A percentile compares a stretch with the other conserved stretches of the same genome.
These are phyloP conservation scores for Morpho achilles DNA, from an alignment of 2,888 invertebrate genomes.

Conservation along the genomic window DNA sequence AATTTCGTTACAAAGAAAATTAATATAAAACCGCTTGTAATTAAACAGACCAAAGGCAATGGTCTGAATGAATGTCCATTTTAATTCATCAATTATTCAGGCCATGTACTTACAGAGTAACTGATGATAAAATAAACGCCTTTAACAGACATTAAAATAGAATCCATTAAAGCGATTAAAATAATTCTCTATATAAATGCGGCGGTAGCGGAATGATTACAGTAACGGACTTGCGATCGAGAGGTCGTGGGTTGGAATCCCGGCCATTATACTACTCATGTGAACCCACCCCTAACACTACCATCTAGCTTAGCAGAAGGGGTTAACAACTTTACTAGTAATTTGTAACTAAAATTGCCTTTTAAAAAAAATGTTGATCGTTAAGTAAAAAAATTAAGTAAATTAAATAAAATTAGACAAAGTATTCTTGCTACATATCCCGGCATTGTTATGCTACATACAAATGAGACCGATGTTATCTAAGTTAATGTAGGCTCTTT, in stretches of 20 bases:
- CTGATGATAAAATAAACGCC: constrained; percentile 1
- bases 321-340: no score
- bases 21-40: constrained; percentile 7
- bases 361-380: no score
- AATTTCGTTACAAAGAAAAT: background rate
- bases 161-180: background rate
- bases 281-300: no score
- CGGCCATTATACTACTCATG: no score
- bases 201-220: no score
- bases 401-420: background rate
- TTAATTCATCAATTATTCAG: constrained; percentile 20
- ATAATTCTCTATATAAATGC: no score
- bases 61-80: constrained; percentile 14
- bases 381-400: no score
- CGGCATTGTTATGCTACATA: constrained; percentile 22
- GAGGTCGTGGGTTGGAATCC: no score
- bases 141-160: background rate
- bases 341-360: no score
- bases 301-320: no score
- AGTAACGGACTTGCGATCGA: no score
- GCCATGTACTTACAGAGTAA: constrained; percentile 9
- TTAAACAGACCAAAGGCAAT: constrained; percentile 18
- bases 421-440: constrained; percentile 12
- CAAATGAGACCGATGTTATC: constrained; percentile 24
- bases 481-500: constrained; percentile 27